A percentile compares a stretch with the other conserved stretches of the same genome.
phyloP scores from a whole-genome alignment of 2,888 invertebrate genomes.

The Salpingus planirostris region DNA sequence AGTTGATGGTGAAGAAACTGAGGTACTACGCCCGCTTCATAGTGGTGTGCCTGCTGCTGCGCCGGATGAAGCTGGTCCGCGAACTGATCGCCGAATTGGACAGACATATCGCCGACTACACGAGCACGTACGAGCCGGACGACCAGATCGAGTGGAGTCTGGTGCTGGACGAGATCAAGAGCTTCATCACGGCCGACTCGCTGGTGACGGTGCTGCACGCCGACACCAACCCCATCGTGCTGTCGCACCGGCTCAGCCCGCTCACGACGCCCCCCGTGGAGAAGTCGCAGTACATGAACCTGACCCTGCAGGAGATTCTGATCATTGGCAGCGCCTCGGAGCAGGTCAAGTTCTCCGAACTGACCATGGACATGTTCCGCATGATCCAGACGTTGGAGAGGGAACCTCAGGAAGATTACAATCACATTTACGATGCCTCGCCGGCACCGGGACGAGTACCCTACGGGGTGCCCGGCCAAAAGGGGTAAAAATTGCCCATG shows the following conservation, averaged over 20 bases:
- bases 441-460: constrained; percentile 61
- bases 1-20: constrained; percentile 94
- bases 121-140: constrained; percentile 92
- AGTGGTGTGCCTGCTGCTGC: constrained; percentile 87
- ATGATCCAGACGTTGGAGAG: constrained; percentile 92
- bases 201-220: constrained; percentile 82
- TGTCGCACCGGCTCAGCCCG: constrained; percentile 84
- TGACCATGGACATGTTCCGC: constrained; percentile 96
- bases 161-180: constrained; percentile 88
- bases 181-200: constrained; percentile 88
- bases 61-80: constrained; percentile 86
- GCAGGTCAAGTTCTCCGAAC: constrained; percentile 93
- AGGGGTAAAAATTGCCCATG: constrained; percentile 32
- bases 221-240: constrained; percentile 74
- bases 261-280: constrained; percentile 82
- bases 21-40: constrained; percentile 93
- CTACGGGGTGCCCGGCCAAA: constrained; percentile 38
- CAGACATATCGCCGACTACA: constrained; percentile 91
- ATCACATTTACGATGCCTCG: constrained; percentile 62
- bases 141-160: constrained; percentile 94
- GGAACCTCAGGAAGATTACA: constrained; percentile 77
- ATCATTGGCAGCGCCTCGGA: constrained; percentile 90
- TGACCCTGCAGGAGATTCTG: constrained; percentile 85
- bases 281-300: constrained; percentile 74
- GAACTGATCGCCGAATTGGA: constrained; percentile 89